phyloP scores from a whole-genome alignment of 2,113 vertebrate genomes.

The Egretta garzetta region DNA sequence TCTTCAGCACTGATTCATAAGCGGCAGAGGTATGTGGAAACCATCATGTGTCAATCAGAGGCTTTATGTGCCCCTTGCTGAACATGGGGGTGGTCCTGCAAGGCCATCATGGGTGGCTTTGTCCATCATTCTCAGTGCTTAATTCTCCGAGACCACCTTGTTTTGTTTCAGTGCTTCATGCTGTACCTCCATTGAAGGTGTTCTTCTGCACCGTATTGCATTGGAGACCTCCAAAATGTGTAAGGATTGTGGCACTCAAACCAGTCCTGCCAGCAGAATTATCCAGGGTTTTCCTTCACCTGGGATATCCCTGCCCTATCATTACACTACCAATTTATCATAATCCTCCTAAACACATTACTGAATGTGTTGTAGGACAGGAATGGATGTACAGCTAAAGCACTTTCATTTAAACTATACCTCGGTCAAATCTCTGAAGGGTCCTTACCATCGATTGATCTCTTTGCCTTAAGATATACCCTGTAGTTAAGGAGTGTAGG shows the following conservation, averaged over 20 bases:
- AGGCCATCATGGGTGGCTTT: not conserved
- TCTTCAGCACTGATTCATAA: not conserved
- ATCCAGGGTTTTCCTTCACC: not conserved
- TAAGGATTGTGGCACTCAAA: not conserved
- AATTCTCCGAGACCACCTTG: not conserved
- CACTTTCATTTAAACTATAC: not conserved
- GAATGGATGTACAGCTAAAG: not conserved
- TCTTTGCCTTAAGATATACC: conserved; percentile 21
- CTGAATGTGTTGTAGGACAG: not conserved
- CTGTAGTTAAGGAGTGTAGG: not conserved
- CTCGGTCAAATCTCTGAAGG: conserved; percentile 13
- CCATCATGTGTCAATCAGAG: accelerated
- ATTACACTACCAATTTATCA: not conserved
- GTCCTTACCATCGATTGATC: conserved; percentile 32
- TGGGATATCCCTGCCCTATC: not conserved
- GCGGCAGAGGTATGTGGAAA: not conserved
- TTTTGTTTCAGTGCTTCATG: not conserved
- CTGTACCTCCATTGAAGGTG: not conserved
- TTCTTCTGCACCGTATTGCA: not conserved
- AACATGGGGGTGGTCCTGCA: not conserved
- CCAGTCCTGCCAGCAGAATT: not conserved
- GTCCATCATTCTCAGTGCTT: not conserved
- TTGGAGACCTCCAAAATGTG: not conserved
- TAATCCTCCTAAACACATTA: not conserved
- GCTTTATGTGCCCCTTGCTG: not conserved